Percentiles rank a stretch among this genome's conserved stretches.
phyloP scores from a whole-genome alignment of 2,797 vertebrate species.

The Octomys mimax region DNA sequence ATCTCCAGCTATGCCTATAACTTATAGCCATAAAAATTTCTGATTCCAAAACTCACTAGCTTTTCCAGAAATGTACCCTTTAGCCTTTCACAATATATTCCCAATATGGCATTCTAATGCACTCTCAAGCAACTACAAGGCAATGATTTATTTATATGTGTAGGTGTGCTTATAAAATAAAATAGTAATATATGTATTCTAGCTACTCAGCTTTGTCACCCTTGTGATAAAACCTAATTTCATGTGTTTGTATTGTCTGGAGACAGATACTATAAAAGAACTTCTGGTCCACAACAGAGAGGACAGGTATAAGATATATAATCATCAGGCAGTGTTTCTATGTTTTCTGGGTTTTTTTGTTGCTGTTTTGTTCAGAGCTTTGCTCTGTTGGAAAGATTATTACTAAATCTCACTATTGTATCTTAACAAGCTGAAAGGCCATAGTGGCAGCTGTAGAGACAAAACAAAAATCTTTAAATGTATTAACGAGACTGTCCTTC shows the following conservation, averaged over 20 bases:
- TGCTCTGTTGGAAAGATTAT: not conserved
- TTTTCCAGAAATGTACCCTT: not conserved
- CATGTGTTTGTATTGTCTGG: not conserved
- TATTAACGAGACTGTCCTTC: not conserved
- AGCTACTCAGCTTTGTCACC: not conserved
- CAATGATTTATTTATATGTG: not conserved
- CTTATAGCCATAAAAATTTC: not conserved
- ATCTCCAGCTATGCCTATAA: not conserved
- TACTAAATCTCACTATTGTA: not conserved
- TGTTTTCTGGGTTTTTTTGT: too few species aligned
- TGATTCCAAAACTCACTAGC: not conserved
- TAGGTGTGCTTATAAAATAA: not conserved
- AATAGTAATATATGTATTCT: not conserved
- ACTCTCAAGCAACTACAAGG: not conserved
- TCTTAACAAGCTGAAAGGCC: not conserved
- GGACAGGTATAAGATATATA: not conserved
- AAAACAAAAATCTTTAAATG: not conserved
- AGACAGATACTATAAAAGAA: not conserved
- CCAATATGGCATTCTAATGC: not conserved
- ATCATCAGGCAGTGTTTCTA: not conserved
- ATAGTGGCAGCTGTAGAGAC: not conserved
- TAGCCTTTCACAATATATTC: not conserved
- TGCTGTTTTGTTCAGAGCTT: not conserved
- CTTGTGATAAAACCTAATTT: not conserved
- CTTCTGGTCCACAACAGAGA: not conserved